Conservation (phyloP, 1,140 invertebrate species). For the Plodia interpunctella region DNA sequence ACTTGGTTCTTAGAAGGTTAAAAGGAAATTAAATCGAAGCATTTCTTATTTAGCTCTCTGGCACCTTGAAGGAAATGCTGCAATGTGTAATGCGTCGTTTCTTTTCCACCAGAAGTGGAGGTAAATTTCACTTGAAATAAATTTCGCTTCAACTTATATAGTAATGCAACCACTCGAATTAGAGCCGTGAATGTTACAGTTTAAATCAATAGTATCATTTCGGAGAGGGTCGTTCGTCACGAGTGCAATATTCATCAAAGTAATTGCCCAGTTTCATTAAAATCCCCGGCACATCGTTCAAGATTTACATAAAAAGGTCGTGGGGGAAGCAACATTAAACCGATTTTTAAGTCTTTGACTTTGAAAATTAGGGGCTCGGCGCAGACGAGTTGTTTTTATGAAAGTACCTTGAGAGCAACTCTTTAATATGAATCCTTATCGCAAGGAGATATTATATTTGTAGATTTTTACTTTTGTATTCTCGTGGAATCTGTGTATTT, state of each 20-base stretch:
- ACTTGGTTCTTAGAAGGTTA: too few relatives aligned
- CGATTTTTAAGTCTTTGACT: constrained; percentile 52
- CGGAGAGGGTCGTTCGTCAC: constrained; percentile 35
- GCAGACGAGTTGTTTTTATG: constrained; percentile 11
- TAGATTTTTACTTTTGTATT: not conserved
- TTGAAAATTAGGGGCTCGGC: constrained; percentile 14
- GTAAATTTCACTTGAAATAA: too few relatives aligned
- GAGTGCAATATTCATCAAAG: constrained; percentile 61
- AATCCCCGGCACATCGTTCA: constrained; percentile 58
- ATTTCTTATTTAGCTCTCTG: too few relatives aligned
- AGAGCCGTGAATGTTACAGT: constrained; percentile 20
- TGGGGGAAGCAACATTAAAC: constrained; percentile 45
- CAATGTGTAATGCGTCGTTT: too few relatives aligned
- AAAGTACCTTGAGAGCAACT: constrained; percentile 3
- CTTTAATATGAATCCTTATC: not conserved
- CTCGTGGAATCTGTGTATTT: not conserved
- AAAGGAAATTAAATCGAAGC: too few relatives aligned
- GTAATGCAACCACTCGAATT: not conserved
- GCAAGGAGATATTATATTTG: not conserved
- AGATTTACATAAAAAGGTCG: constrained; percentile 68
- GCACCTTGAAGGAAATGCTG: too few relatives aligned
- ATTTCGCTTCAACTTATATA: too few relatives aligned
- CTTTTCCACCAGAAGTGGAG: too few relatives aligned
- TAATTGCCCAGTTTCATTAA: constrained; percentile 64
- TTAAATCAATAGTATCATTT: constrained; percentile 37